Base-by-base conservation (phyloP, 2,113 vertebrate genomes). In the Prunella himalayana region DNA sequence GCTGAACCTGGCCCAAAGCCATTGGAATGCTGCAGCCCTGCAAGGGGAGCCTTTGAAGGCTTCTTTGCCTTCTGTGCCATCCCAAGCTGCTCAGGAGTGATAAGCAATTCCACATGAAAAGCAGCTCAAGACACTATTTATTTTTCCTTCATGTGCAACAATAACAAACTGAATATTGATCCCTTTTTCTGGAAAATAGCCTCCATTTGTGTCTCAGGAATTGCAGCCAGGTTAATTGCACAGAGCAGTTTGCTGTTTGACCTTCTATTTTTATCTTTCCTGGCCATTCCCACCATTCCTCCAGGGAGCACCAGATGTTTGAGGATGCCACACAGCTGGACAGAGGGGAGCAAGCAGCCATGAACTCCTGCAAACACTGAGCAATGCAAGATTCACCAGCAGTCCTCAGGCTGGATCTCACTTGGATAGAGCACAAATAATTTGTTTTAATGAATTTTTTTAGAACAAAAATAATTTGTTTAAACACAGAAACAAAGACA, bases 21-120 rank as follows among this genome's bases (percentile, higher is more conserved):
- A 27, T 57, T 42, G 51, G 31, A 44, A 44, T 63, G 72, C 66
- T 82, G 21, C 45, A 80, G 54, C 56, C 69, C 77, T 86, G 71
- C 78, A 59, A 88, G 56, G 33, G 33, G 42, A 35, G 66, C 63
- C 53, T 86, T 57, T 64, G 73, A 78, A 75, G 71, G 70, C 53
- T 70, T 28, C 23, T 42, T 60, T 85, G 66, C 88, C 90, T 94
- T 11, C 86, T 56, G 15, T 28, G 59, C 86, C 63, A 25, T 11
- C 68, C 78, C 80, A 82, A 81, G 86, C 95, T 97, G 95, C 91
- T 92, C 66, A 41, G 59, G 24, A 91, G 61, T 13, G 92, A 97
- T 97, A 95, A 97, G 96, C 88, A 88, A 59, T 61, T 57, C 63
- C 27, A 37, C 65, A 54, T 54, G 61, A 82, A 93, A 94, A 94